Conservation (phyloP, 2,797 vertebrate genomes). For the Enteromius viviparus region DNA sequence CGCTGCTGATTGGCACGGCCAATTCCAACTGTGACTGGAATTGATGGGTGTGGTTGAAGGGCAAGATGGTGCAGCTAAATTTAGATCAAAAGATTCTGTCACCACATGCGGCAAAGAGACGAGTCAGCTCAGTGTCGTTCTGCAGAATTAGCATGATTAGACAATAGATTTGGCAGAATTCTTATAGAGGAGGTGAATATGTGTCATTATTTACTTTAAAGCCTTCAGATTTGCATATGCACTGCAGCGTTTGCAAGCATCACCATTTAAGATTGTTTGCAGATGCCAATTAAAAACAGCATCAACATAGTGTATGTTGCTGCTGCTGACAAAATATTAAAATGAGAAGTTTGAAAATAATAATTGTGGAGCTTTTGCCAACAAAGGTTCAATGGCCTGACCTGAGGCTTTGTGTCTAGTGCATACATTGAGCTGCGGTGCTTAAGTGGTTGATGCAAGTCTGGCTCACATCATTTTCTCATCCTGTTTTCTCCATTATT, state of each 20-base stretch:
- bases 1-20: conserved; percentile 55
- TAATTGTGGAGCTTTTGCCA: neutral
- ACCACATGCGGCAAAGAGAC: conserved; percentile 65
- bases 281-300: conserved; percentile 11
- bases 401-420: neutral
- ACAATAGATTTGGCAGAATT: conserved; percentile 44
- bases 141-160: conserved; percentile 51
- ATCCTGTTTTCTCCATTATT: neutral
- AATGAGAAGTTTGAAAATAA: neutral
- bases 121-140: conserved; percentile 55
- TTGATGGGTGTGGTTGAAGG: conserved; percentile 63
- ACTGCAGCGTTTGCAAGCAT: neutral
- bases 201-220: conserved; percentile 35
- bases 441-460: neutral
- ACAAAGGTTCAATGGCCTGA: conserved; percentile 3
- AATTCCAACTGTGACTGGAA: conserved; percentile 57
- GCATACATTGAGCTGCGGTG: neutral
- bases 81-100: conserved; percentile 72
- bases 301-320: neutral
- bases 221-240: conserved; percentile 1
- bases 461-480: neutral
- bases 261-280: conserved; percentile 12
- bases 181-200: neutral
- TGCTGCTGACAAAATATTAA: conserved; percentile 8
- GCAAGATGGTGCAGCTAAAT: conserved; percentile 66